Evolutionary conservation across 1,140 invertebrate species (phyloP).

Genomic region (Drosophila sp.): DNA sequence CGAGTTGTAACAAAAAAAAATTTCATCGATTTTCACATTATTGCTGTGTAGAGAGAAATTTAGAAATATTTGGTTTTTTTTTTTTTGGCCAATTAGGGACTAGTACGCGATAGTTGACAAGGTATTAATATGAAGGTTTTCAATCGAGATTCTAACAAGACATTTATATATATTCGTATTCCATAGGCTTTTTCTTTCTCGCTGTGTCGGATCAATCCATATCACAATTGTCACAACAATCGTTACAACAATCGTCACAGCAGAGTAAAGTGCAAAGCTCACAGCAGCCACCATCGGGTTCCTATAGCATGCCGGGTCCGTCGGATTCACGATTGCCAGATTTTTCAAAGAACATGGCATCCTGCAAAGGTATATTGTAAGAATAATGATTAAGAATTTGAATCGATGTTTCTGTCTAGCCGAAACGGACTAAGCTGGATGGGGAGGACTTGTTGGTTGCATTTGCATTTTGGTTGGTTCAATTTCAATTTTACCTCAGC

Average conservation of each 20-base stretch:
- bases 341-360: constrained; percentile 91
- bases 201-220: background rate
- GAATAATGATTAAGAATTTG: background rate
- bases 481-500: constrained; percentile 40
- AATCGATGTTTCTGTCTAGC: no score
- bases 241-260: constrained; percentile 15
- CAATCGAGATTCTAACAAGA: background rate
- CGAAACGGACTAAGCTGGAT: no score
- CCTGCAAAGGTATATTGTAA: constrained; percentile 84
- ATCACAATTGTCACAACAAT: background rate
- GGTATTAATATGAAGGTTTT: constrained; percentile 23
- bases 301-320: constrained; percentile 76
- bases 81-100: constrained; percentile 64
- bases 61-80: background rate
- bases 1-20: background rate
- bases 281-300: background rate
- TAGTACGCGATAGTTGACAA: constrained; percentile 69
- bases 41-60: constrained; percentile 7
- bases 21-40: background rate
- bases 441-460: background rate
- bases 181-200: background rate
- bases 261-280: background rate
- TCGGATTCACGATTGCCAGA: constrained; percentile 68
- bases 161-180: background rate
- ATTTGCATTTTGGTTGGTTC: constrained; percentile 11